Evolutionary conservation across 2,113 vertebrate species (phyloP), one percentile per base, ranked within the genome.

Genomic region (Furnarius figulus): DNA sequence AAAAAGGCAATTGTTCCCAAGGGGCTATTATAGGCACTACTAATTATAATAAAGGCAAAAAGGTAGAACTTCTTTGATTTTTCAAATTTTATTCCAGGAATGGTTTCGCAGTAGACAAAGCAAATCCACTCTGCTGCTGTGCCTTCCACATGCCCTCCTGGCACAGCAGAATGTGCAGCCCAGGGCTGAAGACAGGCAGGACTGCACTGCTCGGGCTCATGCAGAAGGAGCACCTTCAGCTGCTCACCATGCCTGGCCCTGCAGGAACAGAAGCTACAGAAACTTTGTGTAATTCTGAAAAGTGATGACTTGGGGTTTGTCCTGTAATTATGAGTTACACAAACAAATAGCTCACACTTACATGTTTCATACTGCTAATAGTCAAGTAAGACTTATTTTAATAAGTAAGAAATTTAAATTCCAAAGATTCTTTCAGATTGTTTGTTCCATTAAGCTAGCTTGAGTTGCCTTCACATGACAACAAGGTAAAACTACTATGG

Each of bases 111-210:
- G 22, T 4, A 56, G 49, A 77, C 11, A 85, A 66, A 8, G 4
- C 61, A 70, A 61, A 70, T 5, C 52, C 42, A 31, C 4, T 5
- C 7, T 22, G 59, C n/a, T 73, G 50, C 50, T 47, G 37, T 16
- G n/a, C 28, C 44, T 59, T 49, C 31, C 27, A 28, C 0, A 0
- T 16, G 30, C 27, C 28, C 0, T 59, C 19, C 18, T 20, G 47
- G 66, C 44, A 59, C n/a, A 79, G 33, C 20, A 33, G 31, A 35
- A 66, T 5, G 3, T 46, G 42, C 70, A 85, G 61, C 17, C 42
- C 63, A 25, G 52, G n/a, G 52, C 62, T 72, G 30, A 42, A 14
- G 25, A 21, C 35, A 74, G 16, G 46, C 3, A 31, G n/a, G n/a
- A 24, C 28, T 19, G 50, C 22, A 46, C 16, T 17, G 35, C 40